phyloP scores from a whole-genome alignment of 2,888 invertebrate genomes.

The Tachystola acroxantha region DNA sequence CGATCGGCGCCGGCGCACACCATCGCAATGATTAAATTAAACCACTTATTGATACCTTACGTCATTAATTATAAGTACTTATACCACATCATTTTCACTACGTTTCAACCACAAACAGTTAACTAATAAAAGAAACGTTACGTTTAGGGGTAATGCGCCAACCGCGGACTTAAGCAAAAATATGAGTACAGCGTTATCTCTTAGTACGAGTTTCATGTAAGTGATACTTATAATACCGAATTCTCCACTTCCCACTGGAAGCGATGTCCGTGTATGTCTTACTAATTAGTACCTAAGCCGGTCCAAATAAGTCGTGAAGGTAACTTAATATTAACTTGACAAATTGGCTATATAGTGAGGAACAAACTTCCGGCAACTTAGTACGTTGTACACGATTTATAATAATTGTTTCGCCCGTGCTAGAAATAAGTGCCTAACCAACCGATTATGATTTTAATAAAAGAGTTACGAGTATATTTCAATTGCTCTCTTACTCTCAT shows the following conservation, averaged over 20 bases:
- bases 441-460: background rate
- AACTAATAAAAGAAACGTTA: background rate
- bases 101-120: background rate
- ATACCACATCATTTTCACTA: slow-evolving; percentile 1
- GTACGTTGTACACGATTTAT: slow-evolving; percentile 23
- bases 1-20: slow-evolving; percentile 30
- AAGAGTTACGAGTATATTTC: too few species aligned
- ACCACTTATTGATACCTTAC: slow-evolving; percentile 6
- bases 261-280: slow-evolving; percentile 15
- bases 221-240: too few species aligned
- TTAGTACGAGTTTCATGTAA: too few species aligned
- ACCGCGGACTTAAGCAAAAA: too few species aligned
- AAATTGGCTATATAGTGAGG: slow-evolving; percentile 23
- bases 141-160: too few species aligned
- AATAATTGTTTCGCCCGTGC: slow-evolving; percentile 6
- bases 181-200: too few species aligned
- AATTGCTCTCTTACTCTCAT: too few species aligned
- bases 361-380: slow-evolving; percentile 36
- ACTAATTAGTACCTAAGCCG: slow-evolving; percentile 18
- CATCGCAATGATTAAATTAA: slow-evolving; percentile 21
- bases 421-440: background rate
- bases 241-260: slow-evolving; percentile 8
- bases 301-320: slow-evolving; percentile 21
- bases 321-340: slow-evolving; percentile 27
- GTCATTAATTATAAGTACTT: slow-evolving; percentile 9